Evolutionary conservation across 2,888 invertebrate species (phyloP).

Genomic region (Drosophila affinis): DNA sequence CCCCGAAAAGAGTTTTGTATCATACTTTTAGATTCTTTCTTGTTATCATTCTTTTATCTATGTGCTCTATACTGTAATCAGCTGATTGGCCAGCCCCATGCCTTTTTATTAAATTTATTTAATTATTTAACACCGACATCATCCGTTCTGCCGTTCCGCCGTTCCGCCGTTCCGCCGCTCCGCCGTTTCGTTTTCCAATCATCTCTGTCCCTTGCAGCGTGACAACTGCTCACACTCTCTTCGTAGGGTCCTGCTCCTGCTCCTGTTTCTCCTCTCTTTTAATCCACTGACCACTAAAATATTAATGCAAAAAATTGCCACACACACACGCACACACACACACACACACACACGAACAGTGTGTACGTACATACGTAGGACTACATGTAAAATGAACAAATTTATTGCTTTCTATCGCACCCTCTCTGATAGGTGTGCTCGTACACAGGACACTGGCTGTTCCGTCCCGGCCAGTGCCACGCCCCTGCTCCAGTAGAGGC

Average conservation of each 20-base stretch:
- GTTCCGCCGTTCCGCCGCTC: too few species aligned
- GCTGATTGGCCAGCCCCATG: background rate
- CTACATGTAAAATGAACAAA: constrained; percentile 75
- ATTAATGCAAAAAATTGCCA: constrained; percentile 73
- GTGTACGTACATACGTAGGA: background rate
- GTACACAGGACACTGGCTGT: too few species aligned
- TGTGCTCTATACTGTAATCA: background rate
- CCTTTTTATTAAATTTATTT: background rate
- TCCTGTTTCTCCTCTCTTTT: constrained; percentile 3
- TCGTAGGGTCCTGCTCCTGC: background rate
- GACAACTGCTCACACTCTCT: constrained; percentile 3
- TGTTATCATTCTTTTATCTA: too few species aligned
- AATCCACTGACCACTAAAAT: constrained; percentile 61
- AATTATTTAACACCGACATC: background rate
- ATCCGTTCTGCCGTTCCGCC: background rate
- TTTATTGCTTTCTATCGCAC: constrained; percentile 67
- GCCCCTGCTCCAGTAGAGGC: background rate
- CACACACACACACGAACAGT: background rate
- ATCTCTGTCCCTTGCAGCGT: background rate
- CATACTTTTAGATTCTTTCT: too few species aligned
- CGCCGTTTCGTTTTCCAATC: background rate
- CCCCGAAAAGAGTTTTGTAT: too few species aligned
- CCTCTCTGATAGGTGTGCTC: constrained; percentile 65
- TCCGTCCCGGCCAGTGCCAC: constrained; percentile 41
- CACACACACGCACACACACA: constrained; percentile 17